Base-by-base conservation (phyloP, 2,888 invertebrate genomes). In the Cataglyphis altisquamis region DNA sequence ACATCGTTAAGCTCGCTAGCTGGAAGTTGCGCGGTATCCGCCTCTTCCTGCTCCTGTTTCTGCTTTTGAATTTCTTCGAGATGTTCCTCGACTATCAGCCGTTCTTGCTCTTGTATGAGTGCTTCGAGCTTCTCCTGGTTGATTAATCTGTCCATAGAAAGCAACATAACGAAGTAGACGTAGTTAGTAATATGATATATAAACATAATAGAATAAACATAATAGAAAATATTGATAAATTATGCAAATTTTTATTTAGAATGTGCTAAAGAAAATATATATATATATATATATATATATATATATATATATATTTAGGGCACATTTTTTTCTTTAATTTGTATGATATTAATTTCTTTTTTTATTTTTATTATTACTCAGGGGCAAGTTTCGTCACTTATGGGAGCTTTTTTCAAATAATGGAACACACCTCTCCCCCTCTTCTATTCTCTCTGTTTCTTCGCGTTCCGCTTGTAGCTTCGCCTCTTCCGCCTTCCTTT, bases 1-100 rank as follows among this genome's bases (percentile, higher is more conserved):
- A 84, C 66, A 41, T 88, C 90, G 77, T 84, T 88, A 36, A 81
- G 75, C 41, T 92, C 92, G 0, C 88, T 88, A 18, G 62, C 73
- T 10, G 88, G 90, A 2, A 84, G 78, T 32, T 88, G 86, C 3
- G 89, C 83, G 91, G 96, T 96, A 91, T 96, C 96, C 70, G 96
- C 96, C 90, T 96, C 96, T 92, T 97, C 97, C 87, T 96, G 96
- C 86, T 94, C 95, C 41, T 97, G 78, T 36, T 62, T 96, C 89
- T 96, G 95, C 90, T 96, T 96, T 89, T 95, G 95, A 86, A 95
- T 95, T 84, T 96, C 95, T 88, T 96, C 96, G 55, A 96, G 95
- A 75, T 96, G 95, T 87, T 92, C 95, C 81, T 95, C 95, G 55
- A 94, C 93, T 73, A 92, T 92, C 89, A 96, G 95, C 63, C 96